Evolutionary conservation across 2,797 vertebrate species (phyloP).

Genomic region (Smutsia temminckii): DNA sequence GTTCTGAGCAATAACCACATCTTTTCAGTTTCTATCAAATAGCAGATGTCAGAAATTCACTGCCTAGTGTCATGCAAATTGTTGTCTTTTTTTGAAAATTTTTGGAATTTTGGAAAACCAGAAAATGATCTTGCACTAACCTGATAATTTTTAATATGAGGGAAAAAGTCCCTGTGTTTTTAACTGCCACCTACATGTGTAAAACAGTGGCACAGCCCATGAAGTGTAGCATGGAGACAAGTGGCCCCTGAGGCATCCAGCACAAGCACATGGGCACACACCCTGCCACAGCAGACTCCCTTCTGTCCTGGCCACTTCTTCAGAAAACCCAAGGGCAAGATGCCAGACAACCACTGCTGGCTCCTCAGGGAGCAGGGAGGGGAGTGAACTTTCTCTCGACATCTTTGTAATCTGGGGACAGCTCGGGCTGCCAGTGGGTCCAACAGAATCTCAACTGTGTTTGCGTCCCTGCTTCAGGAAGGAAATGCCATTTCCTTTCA

Average conservation of each 20-base stretch:
- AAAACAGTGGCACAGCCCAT: neutral
- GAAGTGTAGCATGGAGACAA: neutral
- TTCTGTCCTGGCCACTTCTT: neutral
- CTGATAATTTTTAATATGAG: neutral
- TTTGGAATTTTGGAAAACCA: neutral
- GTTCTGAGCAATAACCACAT: neutral
- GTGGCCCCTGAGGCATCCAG: neutral
- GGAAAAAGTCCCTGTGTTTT: neutral
- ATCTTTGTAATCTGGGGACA: neutral
- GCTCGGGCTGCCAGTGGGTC: neutral
- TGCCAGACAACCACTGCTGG: neutral
- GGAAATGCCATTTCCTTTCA: neutral
- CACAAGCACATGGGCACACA: rapidly evolving
- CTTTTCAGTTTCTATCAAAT: neutral
- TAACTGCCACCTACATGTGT: neutral
- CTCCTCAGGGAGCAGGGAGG: neutral
- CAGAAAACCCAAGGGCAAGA: neutral
- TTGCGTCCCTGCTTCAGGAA: neutral
- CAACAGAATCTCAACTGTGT: neutral
- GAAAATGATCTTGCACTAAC: neutral
- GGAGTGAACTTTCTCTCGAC: neutral
- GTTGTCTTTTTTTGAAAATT: neutral
- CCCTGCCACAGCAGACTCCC: neutral
- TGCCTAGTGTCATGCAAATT: neutral
- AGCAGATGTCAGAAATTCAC: neutral